These are phyloP conservation scores for Acrobeloides nanus DNA, from an alignment of 2,888 invertebrate genomes.

Conservation along the genomic window DNA sequence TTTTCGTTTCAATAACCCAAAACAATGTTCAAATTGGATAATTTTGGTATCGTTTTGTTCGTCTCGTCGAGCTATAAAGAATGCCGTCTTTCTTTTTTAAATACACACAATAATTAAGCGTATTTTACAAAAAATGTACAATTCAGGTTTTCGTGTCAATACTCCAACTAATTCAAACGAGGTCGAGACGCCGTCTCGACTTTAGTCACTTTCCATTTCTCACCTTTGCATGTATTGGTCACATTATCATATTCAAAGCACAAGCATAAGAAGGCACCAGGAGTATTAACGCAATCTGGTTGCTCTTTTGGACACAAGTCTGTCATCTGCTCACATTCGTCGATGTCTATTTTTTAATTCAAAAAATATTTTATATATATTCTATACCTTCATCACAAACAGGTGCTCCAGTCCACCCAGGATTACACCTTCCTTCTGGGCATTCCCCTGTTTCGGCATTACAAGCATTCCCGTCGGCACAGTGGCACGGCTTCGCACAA, in stretches of 20 bases:
- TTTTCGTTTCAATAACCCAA: too few species aligned
- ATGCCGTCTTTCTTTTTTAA: too few species aligned
- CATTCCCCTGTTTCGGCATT: slow-evolving; percentile 48
- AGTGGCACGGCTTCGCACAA: slow-evolving; percentile 43
- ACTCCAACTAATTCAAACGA: too few species aligned
- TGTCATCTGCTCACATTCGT: slow-evolving; percentile 63
- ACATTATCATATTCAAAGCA: slow-evolving; percentile 70
- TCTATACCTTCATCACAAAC: slow-evolving; percentile 36
- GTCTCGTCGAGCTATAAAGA: too few species aligned
- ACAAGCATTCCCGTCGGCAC: slow-evolving; percentile 40
- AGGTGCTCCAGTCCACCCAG: slow-evolving; percentile 46
- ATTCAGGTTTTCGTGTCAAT: too few species aligned
- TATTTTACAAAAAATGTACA: too few species aligned
- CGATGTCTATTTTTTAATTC: slow-evolving; percentile 61
- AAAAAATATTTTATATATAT: slow-evolving; percentile 1
- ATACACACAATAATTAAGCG: too few species aligned
- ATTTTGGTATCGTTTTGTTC: too few species aligned
- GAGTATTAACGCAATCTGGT: slow-evolving; percentile 80
- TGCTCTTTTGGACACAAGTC: slow-evolving; percentile 64
- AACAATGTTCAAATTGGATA: too few species aligned
- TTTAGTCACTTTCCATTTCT: not conserved
- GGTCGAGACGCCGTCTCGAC: too few species aligned
- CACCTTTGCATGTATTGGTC: slow-evolving; percentile 31
- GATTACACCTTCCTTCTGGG: slow-evolving; percentile 39
- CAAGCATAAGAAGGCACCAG: slow-evolving; percentile 80